Percentiles rank a stretch among this genome's conserved stretches.
Evolutionary conservation across 2,797 vertebrate species (phyloP).

Genomic region (Oophaga sylvatica): DNA sequence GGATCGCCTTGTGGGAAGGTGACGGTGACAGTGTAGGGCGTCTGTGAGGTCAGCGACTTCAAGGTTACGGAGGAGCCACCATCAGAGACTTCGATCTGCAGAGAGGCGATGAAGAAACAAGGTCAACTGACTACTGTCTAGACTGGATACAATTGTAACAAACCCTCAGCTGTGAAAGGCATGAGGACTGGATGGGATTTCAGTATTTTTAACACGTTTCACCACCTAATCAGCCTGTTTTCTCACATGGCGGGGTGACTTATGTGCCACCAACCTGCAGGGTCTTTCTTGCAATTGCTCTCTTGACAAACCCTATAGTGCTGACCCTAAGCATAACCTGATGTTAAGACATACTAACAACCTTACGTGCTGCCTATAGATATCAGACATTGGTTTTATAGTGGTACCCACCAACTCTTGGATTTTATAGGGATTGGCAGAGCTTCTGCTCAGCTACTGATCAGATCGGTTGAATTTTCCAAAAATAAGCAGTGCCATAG

Average conservation of each 20-base stretch:
- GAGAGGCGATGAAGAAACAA: neutral
- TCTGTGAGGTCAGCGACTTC: slow-evolving; percentile 85
- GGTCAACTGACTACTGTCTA: neutral
- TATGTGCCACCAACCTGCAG: neutral
- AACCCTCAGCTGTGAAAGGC: neutral
- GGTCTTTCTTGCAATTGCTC: neutral
- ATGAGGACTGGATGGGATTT: neutral
- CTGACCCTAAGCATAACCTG: too few relatives aligned
- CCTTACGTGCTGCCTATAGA: too few relatives aligned
- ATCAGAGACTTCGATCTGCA: slow-evolving; percentile 83
- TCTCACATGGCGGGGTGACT: neutral
- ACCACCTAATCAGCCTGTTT: neutral
- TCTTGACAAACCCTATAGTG: neutral
- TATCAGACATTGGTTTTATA: too few relatives aligned
- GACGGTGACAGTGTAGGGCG: slow-evolving; percentile 84
- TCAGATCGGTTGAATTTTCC: too few relatives aligned
- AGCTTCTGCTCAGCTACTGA: too few relatives aligned
- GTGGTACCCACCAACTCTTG: too few relatives aligned
- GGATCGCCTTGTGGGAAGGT: slow-evolving; percentile 79
- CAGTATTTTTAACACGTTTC: neutral
- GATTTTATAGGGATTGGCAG: too few relatives aligned
- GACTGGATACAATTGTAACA: neutral
- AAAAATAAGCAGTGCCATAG: too few relatives aligned
- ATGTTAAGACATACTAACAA: too few relatives aligned
- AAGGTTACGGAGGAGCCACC: slow-evolving; percentile 77